Base-by-base conservation (phyloP, 1,140 invertebrate species). In the Hycleus phaleratus region DNA sequence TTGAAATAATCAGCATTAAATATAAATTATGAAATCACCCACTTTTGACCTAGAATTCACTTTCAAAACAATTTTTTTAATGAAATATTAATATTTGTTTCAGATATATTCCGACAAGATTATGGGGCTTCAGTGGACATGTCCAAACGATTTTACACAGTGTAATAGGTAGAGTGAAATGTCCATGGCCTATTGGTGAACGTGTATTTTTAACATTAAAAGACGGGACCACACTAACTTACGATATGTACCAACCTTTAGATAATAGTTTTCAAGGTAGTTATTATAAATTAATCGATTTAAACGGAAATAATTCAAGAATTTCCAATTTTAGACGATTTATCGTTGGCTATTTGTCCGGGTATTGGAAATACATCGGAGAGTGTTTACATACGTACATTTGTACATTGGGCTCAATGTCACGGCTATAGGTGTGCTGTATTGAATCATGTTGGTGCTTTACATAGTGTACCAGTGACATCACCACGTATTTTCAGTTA, bases 51-150 rank as follows among this genome's bases (percentile, higher is more conserved):
- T 18, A 18, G 18, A 18, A 18, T 18, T 18, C 18, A 18, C 18
- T 18, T 18, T 18, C 18, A 18, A 18, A 18, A 18, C 1, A 18
- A 18, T 18, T 18, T 18, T 12, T 18, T 18, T 1, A 18, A 18
- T 18, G 1, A 18, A 45, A 24, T 10, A 45, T 1, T 25, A 1
- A 45, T 45, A 10, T 53, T 56, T 62, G 56, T 80, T 85, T 43
- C 74, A 96, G 93, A 43, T 96, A 94, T 73, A 79, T 87, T 61
- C 92, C 93, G 45, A 91, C 92, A n/a, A 77, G 88, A 58, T 70
- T 96, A 65, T 96, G 93, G 93, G 93, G 93, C 45, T 93, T 92
- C 68, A 94, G 90, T 74, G 93, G 93, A 4, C 93, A 96, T 75
- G 82, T 95, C 24, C 93, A 96, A 72, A 95, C 93, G 0, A 87